phyloP scores from a whole-genome alignment of 2,888 invertebrate genomes.

The Lepidonotus clava region DNA sequence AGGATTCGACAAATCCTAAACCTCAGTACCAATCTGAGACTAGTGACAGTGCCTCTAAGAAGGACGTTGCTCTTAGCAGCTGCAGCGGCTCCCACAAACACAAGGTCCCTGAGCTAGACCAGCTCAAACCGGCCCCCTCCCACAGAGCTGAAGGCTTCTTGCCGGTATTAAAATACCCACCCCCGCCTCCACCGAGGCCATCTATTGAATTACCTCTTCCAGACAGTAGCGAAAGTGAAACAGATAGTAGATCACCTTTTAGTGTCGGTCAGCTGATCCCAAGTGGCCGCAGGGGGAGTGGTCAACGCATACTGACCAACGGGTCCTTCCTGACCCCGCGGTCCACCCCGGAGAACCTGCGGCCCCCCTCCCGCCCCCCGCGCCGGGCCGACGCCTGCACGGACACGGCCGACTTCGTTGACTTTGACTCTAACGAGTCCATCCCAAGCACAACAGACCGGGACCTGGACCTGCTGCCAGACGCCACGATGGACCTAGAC shows the following conservation, averaged over 20 bases:
- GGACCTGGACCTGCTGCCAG: neutral
- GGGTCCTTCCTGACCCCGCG: constrained; percentile 41
- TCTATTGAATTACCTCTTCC: neutral
- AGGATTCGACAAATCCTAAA: neutral
- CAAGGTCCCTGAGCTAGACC: too few species aligned
- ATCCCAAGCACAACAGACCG: neutral
- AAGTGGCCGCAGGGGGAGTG: neutral
- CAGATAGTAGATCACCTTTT: neutral
- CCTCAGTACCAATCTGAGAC: too few species aligned
- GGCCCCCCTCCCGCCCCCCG: neutral
- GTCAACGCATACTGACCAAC: constrained; percentile 17
- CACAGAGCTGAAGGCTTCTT: neutral
- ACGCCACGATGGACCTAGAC: neutral
- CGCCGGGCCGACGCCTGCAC: constrained; percentile 26
- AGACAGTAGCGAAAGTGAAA: constrained; percentile 39
- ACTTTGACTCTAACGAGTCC: constrained; percentile 23
- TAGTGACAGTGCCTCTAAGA: neutral
- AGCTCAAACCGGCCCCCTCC: neutral
- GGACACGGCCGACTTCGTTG: neutral
- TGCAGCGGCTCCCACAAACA: neutral
- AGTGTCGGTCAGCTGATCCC: neutral
- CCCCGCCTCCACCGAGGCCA: neutral
- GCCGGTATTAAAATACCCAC: neutral
- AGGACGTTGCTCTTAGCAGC: neutral
- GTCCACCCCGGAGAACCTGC: constrained; percentile 25